phyloP scores from a whole-genome alignment of 1,140 invertebrate species.

The Yoshiicerus persimilis region DNA sequence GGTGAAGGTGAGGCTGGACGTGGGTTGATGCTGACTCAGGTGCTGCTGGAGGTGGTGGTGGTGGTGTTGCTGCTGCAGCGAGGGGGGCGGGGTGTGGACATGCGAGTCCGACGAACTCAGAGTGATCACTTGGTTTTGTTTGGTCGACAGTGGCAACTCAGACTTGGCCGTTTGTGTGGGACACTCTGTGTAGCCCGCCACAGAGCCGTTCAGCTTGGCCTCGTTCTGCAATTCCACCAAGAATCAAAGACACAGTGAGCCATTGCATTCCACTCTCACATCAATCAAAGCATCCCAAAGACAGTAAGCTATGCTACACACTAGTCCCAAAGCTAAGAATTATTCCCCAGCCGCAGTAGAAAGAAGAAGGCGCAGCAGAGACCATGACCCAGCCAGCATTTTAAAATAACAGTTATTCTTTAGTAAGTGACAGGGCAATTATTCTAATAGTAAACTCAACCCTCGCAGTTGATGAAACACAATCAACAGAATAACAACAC shows the following conservation, averaged over 20 bases:
- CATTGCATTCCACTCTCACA: neutral
- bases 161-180: constrained; percentile 21
- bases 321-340: neutral
- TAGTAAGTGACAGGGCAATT: neutral
- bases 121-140: constrained; percentile 39
- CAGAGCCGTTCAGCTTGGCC: constrained; percentile 45
- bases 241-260: constrained; percentile 17
- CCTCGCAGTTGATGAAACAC: too few relatives aligned
- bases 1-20: neutral
- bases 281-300: neutral
- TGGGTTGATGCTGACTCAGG: neutral
- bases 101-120: constrained; percentile 27
- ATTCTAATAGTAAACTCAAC: too few relatives aligned
- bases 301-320: neutral
- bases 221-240: constrained; percentile 42
- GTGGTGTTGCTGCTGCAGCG: neutral
- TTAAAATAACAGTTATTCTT: neutral
- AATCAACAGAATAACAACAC: neutral
- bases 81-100: neutral
- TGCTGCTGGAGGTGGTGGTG: neutral
- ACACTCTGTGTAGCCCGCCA: constrained; percentile 42
- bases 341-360: neutral
- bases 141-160: constrained; percentile 23
- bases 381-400: neutral
- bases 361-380: neutral